Evolutionary conservation across 1,140 invertebrate genomes (phyloP).

Genomic region (Ooceraea biroi): DNA sequence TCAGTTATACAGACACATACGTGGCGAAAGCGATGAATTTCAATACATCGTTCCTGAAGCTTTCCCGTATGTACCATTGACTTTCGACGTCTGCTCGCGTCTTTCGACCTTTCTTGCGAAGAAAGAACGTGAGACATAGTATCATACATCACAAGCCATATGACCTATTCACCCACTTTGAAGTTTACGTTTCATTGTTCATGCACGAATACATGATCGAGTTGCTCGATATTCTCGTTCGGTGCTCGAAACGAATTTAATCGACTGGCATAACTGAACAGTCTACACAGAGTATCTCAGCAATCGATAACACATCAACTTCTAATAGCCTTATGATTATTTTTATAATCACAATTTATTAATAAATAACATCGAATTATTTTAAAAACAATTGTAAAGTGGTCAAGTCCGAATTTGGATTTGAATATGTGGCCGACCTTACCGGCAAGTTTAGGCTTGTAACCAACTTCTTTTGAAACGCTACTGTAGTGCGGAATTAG

Average conservation of each 20-base stretch:
- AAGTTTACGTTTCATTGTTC: conserved; percentile 71
- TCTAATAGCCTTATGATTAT: background rate
- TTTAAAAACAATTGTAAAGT: background rate
- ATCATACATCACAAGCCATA: conserved; percentile 62
- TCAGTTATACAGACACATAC: conserved; percentile 27
- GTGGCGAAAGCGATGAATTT: conserved; percentile 67
- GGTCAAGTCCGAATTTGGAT: too few species aligned
- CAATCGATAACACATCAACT: background rate
- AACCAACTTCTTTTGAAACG: conserved; percentile 15
- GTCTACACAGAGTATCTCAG: background rate
- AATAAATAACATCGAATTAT: background rate
- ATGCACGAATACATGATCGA: conserved; percentile 43
- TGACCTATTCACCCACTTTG: conserved; percentile 80
- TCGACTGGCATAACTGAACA: background rate
- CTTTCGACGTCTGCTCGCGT: conserved; percentile 63
- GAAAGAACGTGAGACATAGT: conserved; percentile 51
- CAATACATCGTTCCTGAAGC: conserved; percentile 70
- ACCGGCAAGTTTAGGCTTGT: background rate
- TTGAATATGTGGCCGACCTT: background rate
- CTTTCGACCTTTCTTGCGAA: conserved; percentile 27
- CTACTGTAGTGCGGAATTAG: conserved; percentile 48
- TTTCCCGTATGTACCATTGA: conserved; percentile 55
- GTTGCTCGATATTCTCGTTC: conserved; percentile 41
- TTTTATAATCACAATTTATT: background rate
- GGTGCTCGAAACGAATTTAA: conserved; percentile 37